phyloP scores from a whole-genome alignment of 2,113 vertebrate genomes.

The Choloepus hoffmanni region DNA sequence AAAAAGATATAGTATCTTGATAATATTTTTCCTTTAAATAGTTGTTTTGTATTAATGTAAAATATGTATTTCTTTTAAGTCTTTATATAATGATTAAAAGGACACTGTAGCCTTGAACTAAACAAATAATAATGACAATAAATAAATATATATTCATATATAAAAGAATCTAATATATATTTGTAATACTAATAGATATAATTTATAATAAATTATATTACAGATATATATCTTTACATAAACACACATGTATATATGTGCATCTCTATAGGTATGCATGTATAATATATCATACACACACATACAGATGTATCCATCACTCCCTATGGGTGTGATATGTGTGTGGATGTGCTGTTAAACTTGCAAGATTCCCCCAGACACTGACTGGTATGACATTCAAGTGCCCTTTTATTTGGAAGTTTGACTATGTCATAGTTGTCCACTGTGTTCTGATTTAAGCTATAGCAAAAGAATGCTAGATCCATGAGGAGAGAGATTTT shows the following conservation, averaged over 20 bases:
- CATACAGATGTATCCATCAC: not conserved
- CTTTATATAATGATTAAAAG: not conserved
- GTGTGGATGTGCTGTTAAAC: not conserved
- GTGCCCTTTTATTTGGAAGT: not conserved
- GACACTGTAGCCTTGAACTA: not conserved
- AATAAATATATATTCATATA: not conserved
- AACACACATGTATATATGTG: not conserved
- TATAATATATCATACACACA: not conserved
- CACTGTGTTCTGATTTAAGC: not conserved
- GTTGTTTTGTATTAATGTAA: not conserved
- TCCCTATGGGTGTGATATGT: not conserved
- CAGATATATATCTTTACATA: no score
- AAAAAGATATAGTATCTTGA: not conserved
- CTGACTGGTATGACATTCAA: not conserved
- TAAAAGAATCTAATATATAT: not conserved
- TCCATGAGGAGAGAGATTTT: not conserved
- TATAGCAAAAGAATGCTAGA: not conserved
- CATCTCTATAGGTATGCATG: no score
- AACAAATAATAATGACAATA: not conserved
- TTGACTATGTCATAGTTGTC: not conserved
- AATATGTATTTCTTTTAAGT: not conserved
- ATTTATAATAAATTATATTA: no score
- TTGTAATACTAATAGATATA: no score
- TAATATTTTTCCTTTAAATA: not conserved
- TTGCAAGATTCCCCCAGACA: not conserved